phyloP scores from a whole-genome alignment of 2,888 invertebrate species.

The Meiosimyza decipiens region DNA sequence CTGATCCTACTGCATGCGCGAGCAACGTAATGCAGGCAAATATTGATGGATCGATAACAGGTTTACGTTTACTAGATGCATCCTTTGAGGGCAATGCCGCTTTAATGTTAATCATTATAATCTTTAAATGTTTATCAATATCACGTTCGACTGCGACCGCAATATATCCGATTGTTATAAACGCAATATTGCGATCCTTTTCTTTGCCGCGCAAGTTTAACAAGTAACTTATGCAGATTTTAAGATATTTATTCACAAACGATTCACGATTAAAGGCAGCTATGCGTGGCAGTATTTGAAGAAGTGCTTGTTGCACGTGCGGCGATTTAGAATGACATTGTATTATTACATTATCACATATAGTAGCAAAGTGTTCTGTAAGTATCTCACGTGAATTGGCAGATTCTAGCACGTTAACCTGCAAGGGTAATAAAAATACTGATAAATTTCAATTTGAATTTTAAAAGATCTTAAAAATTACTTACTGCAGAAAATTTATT shows the following conservation, averaged over 20 bases:
- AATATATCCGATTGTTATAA: constrained; percentile 89
- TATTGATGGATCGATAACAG: constrained; percentile 84
- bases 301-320: constrained; percentile 87
- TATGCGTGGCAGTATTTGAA: constrained; percentile 88
- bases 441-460: background rate
- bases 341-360: constrained; percentile 81
- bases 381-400: constrained; percentile 86
- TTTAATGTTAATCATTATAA: constrained; percentile 87
- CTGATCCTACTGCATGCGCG: constrained; percentile 85
- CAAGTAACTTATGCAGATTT: constrained; percentile 81
- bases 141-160: constrained; percentile 88
- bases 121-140: constrained; percentile 82
- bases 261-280: constrained; percentile 91
- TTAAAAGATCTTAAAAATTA: background rate
- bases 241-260: constrained; percentile 81
- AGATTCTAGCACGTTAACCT: constrained; percentile 81
- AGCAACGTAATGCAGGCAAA: constrained; percentile 94
- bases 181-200: constrained; percentile 87
- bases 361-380: constrained; percentile 82
- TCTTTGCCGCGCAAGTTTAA: constrained; percentile 84
- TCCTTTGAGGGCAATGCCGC: constrained; percentile 82
- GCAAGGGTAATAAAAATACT: constrained; percentile 15
- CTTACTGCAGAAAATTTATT: constrained; percentile 56
- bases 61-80: constrained; percentile 79
- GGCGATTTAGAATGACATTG: constrained; percentile 80